Evolutionary conservation across 2,888 invertebrate species (phyloP), one percentile per base, ranked within the genome.

Genomic region (Drosophila quinaria): DNA sequence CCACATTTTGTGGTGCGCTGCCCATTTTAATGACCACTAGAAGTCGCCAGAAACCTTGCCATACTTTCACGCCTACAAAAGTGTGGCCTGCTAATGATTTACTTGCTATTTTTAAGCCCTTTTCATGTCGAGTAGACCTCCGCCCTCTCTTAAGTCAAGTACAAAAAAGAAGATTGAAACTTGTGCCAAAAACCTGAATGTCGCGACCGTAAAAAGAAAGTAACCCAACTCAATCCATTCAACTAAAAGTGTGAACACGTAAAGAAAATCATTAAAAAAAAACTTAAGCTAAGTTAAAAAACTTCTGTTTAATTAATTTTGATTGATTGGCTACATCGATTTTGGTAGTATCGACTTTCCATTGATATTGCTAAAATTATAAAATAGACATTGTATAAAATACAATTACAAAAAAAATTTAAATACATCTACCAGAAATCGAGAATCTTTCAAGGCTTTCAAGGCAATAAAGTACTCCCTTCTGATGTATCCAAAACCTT

Each of bases 81-180:
- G 59, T 47, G 42, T 56, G 35, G 76, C 70, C 81, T 75, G 83
- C 83, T 86, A 81, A 86, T 84, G 84, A 86, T 84, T 86, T 86
- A 86, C 80, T 74, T 78, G 80, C 75, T 75, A 80, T 83, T 84
- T 84, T 85, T 80, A 68, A 64, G 85, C 65, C 49, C 50, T 66
- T 51, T 69, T 79, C 50, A 54, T 64, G 76, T 71, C 46, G 41
- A 10, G 42, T 15, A 29, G 19, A 46, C 22, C 44, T n/a, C 11
- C n/a, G 5, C 33, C 2, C 8, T 10, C 17, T 5, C 31, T 8
- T 9, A 55, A 51, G 39, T n/a, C 31, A 39, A 49, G 9, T 4
- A n/a, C 22, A 39, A 41, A 19, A 25, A 42, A 42, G 9, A 4
- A 37, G 25, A 22, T 61, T 35, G 8, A 17, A 46, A 39, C 25